phyloP scores from a whole-genome alignment of 2,113 vertebrate genomes.

The Catharus minimus region DNA sequence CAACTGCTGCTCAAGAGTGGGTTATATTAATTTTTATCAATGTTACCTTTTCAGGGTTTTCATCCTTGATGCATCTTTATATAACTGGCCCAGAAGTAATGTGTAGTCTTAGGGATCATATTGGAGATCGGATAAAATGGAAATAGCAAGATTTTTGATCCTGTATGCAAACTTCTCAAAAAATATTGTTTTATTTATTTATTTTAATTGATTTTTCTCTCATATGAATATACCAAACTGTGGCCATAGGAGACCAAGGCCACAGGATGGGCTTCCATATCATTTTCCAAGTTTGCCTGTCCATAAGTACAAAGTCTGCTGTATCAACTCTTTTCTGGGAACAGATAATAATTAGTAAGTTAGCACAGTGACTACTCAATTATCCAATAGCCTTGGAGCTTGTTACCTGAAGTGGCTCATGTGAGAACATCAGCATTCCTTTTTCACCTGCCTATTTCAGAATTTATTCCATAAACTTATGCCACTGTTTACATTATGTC shows the following conservation, averaged over 20 bases:
- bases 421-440: neutral
- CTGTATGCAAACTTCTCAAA: neutral
- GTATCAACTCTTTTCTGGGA: neutral
- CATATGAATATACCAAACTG: accelerated
- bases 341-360: neutral
- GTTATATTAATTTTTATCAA: neutral
- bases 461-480: neutral
- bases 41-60: neutral
- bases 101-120: neutral
- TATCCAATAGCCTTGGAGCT: neutral
- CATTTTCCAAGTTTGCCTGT: neutral
- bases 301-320: neutral
- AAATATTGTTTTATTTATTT: neutral
- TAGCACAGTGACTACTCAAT: neutral
- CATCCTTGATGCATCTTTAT: neutral
- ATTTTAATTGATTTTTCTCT: neutral
- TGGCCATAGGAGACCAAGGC: neutral
- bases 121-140: neutral
- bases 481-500: too few species aligned
- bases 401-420: neutral
- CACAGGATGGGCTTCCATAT: accelerated
- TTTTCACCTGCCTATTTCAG: neutral
- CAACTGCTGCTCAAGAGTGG: neutral
- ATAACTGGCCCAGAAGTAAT: neutral
- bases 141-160: neutral